phyloP scores from a whole-genome alignment of 2,888 invertebrate genomes.

The Zelleria hepariella region DNA sequence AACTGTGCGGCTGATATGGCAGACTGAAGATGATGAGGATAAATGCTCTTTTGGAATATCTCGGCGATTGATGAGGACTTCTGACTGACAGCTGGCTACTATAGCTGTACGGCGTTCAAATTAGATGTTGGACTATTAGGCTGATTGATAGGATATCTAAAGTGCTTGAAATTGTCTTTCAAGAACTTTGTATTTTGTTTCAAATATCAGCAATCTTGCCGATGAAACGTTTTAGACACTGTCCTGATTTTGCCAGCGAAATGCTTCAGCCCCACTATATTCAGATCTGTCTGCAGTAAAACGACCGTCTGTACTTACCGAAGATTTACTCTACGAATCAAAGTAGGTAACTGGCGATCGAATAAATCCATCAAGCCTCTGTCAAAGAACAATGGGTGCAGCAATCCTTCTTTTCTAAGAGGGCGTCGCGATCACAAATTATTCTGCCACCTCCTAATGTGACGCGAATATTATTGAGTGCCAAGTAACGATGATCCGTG shows the following conservation, averaged over 20 bases:
- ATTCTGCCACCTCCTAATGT: conserved; percentile 39
- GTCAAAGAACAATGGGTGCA: not conserved
- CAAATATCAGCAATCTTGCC: no score
- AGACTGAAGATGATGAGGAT: conserved; percentile 9
- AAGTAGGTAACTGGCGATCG: not conserved
- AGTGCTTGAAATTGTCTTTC: no score
- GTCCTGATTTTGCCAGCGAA: no score
- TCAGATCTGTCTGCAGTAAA: not conserved
- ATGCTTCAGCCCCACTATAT: not conserved
- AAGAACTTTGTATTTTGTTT: no score
- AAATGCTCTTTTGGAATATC: not conserved
- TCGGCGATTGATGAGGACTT: not conserved
- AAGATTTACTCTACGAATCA: not conserved
- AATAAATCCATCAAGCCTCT: not conserved
- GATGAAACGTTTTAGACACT: no score
- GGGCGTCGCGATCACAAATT: conserved; percentile 30
- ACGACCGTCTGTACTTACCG: not conserved
- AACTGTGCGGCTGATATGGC: not conserved
- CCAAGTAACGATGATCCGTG: conserved; percentile 33
- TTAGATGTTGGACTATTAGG: conserved; percentile 13
- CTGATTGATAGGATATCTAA: conserved; percentile 3
- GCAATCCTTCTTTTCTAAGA: not conserved
- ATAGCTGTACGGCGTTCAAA: conserved; percentile 50
- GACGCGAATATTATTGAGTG: conserved; percentile 54
- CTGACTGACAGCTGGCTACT: conserved; percentile 25